Percentiles rank a stretch among this genome's conserved stretches.
These are phyloP conservation scores for Cephus rjabovi DNA, from an alignment of 2,888 invertebrate genomes.

Conservation along the genomic window DNA sequence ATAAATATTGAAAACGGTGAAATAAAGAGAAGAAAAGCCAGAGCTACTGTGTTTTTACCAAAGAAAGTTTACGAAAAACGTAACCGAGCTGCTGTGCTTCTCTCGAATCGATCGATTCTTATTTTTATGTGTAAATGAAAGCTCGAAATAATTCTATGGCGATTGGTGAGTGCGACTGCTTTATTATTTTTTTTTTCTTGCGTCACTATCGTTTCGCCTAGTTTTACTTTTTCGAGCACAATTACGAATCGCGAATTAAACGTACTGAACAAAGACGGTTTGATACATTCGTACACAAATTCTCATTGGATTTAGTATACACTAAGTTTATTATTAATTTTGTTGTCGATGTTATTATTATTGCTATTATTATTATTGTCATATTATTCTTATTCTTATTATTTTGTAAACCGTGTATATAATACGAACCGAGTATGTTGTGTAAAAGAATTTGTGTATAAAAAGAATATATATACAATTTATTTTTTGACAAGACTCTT, in stretches of 20 bases:
- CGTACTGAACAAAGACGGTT: conserved; percentile 8
- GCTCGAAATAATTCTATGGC: background rate
- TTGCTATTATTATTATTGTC: background rate
- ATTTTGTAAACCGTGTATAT: conserved; percentile 22
- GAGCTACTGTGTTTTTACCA: background rate
- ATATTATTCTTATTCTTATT: conserved; percentile 1
- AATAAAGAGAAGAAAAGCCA: conserved; percentile 5
- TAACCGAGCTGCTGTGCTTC: background rate
- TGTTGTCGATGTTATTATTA: background rate
- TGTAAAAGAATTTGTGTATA: conserved; percentile 18
- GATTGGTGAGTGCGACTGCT: background rate
- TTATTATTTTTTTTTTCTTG: conserved; percentile 3
- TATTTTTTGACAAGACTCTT: conserved; percentile 15
- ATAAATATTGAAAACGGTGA: conserved; percentile 19
- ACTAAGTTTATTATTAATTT: background rate
- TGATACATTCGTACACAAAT: conserved; percentile 14
- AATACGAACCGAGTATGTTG: conserved; percentile 11
- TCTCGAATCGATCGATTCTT: background rate
- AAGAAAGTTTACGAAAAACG: background rate
- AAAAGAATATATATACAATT: conserved; percentile 15
- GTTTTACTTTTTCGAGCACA: background rate
- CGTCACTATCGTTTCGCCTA: background rate
- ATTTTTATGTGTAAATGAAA: background rate
- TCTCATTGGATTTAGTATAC: conserved; percentile 5
- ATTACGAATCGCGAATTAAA: background rate